Conservation (phyloP, 2,113 vertebrate genomes). For the Hipposideros armiger region DNA sequence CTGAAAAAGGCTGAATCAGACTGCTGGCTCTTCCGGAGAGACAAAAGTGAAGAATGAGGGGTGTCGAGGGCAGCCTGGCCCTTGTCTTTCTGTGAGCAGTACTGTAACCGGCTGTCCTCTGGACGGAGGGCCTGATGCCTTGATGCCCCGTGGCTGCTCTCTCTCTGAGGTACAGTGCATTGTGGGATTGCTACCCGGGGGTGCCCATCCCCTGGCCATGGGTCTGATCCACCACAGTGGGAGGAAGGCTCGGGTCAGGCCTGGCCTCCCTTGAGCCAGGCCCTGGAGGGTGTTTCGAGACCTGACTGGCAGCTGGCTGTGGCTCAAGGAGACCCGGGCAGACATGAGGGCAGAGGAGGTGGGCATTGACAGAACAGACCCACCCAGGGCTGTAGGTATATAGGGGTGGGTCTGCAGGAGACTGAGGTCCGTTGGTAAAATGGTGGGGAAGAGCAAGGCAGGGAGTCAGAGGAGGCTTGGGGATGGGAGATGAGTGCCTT, state of each 20-base stretch:
- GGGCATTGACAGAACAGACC: conserved; percentile 69
- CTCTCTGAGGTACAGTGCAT: conserved; percentile 88
- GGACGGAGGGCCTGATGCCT: conserved; percentile 53
- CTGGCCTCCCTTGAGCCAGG: conserved; percentile 54
- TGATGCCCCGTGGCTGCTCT: conserved; percentile 76
- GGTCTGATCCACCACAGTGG: not conserved
- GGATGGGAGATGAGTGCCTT: not conserved
- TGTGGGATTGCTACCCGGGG: conserved; percentile 82
- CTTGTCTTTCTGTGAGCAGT: conserved; percentile 54
- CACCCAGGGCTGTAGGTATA: not conserved
- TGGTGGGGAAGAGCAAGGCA: conserved; percentile 76
- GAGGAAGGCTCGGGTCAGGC: conserved; percentile 30
- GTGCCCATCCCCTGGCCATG: conserved; percentile 59
- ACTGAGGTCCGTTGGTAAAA: conserved; percentile 89
- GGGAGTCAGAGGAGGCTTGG: conserved; percentile 29
- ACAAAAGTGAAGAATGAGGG: conserved; percentile 37
- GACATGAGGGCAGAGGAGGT: conserved; percentile 12
- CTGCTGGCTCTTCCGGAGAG: conserved; percentile 70
- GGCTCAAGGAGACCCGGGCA: conserved; percentile 54
- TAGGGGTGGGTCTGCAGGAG: conserved; percentile 37
- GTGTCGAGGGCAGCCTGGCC: conserved; percentile 58
- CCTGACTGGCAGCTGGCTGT: conserved; percentile 57
- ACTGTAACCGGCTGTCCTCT: not conserved
- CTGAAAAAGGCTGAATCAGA: conserved; percentile 41
- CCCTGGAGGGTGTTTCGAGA: conserved; percentile 6